These are phyloP conservation scores for Onthophagus sagittarius DNA, from an alignment of 2,888 invertebrate species.

Conservation along the genomic window DNA sequence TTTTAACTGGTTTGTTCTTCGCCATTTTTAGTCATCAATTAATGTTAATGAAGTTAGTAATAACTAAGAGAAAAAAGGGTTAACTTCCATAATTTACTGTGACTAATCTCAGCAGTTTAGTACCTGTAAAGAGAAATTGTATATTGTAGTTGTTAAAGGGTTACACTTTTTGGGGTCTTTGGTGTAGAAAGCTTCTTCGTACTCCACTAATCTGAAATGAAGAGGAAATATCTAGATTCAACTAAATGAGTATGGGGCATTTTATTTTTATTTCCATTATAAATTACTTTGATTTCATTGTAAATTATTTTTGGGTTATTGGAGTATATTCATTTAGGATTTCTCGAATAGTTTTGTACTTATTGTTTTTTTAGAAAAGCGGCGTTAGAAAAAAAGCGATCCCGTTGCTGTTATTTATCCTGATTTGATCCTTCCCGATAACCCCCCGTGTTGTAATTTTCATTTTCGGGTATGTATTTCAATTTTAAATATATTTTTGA, in stretches of 20 bases:
- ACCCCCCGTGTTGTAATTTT: neutral
- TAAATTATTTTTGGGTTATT: neutral
- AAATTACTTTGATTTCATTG: neutral
- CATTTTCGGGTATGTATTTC: neutral
- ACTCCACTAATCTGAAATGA: neutral
- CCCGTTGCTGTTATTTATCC: neutral
- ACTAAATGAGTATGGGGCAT: neutral
- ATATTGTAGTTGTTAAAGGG: neutral
- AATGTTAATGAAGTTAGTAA: neutral
- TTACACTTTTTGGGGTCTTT: neutral
- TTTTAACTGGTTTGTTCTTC: neutral
- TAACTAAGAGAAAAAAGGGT: neutral
- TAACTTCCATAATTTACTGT: neutral
- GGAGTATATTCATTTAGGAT: neutral
- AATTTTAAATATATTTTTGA: slow-evolving; percentile 1
- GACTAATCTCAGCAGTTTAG: neutral
- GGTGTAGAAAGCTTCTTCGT: neutral
- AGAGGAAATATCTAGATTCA: neutral
- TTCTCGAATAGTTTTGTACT: slow-evolving; percentile 4
- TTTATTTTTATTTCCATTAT: neutral
- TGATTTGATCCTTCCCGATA: neutral
- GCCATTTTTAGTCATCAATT: neutral
- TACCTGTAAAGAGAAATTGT: neutral
- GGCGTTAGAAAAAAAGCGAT: neutral
- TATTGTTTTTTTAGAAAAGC: slow-evolving; percentile 3